phyloP scores from a whole-genome alignment of 2,113 vertebrate genomes.

The Stegastes partitus region DNA sequence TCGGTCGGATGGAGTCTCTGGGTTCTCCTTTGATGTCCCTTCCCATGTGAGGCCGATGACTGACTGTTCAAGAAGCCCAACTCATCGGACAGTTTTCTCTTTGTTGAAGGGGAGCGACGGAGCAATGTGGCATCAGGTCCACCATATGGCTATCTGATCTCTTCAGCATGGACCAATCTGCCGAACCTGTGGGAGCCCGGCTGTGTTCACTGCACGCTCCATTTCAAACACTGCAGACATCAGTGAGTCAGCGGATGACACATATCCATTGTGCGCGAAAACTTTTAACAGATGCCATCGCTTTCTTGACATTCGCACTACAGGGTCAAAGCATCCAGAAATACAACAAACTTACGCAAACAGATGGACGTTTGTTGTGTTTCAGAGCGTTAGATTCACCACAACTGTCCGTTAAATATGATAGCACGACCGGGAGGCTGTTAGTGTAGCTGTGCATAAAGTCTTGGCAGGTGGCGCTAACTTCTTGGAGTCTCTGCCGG shows the following conservation, averaged over 20 bases:
- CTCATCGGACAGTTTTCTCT: slow-evolving; percentile 41
- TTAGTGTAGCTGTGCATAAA: too few relatives aligned
- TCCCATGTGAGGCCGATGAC: slow-evolving; percentile 30
- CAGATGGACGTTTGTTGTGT: background rate
- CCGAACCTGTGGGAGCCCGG: slow-evolving; percentile 64
- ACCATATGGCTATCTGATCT: slow-evolving; percentile 75
- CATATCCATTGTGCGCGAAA: background rate
- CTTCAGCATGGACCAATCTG: slow-evolving; percentile 62
- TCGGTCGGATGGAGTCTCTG: slow-evolving; percentile 28
- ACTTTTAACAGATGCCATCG: slow-evolving; percentile 17
- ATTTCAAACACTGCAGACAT: slow-evolving; percentile 58
- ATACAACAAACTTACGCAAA: too few relatives aligned
- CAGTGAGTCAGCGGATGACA: slow-evolving; percentile 35
- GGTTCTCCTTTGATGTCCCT: slow-evolving; percentile 63
- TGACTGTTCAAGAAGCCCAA: slow-evolving; percentile 40
- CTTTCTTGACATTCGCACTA: background rate
- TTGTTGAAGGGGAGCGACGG: slow-evolving; percentile 21
- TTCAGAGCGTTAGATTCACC: background rate
- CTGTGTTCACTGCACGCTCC: slow-evolving; percentile 43
- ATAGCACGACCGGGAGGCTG: too few relatives aligned
- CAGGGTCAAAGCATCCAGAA: slow-evolving; percentile 1
- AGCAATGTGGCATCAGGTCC: slow-evolving; percentile 59
- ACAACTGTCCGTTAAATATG: too few relatives aligned
- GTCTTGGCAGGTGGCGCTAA: too few relatives aligned
- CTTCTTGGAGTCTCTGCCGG: background rate